Conservation (phyloP, 2,888 invertebrate genomes). For the Caenorhabditis virilis region DNA sequence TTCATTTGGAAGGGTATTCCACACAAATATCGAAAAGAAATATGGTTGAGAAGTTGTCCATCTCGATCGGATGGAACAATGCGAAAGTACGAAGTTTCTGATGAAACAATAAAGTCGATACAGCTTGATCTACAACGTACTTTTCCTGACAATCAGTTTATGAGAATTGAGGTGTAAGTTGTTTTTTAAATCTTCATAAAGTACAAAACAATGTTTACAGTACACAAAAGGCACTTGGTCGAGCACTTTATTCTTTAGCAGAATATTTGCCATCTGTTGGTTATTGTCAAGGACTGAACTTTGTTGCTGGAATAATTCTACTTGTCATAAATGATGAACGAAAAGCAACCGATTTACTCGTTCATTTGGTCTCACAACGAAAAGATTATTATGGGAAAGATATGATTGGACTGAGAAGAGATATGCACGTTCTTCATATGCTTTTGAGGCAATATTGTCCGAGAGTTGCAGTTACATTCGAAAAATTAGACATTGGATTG, state of each 20-base stretch:
- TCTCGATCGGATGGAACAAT: constrained; percentile 16
- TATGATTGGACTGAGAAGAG: constrained; percentile 48
- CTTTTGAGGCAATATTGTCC: constrained; percentile 39
- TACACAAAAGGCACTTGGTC: constrained; percentile 34
- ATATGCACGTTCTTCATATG: constrained; percentile 43
- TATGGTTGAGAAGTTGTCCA: constrained; percentile 51
- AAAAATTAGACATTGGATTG: constrained; percentile 42
- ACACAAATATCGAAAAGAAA: constrained; percentile 39
- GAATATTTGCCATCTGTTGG: constrained; percentile 48
- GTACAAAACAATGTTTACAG: constrained; percentile 8
- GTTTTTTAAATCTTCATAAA: neutral
- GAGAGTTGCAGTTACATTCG: constrained; percentile 22
- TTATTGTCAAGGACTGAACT: constrained; percentile 55
- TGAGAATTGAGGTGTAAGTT: constrained; percentile 14
- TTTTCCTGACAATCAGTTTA: constrained; percentile 47
- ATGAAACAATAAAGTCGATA: constrained; percentile 43
- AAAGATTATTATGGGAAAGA: constrained; percentile 39
- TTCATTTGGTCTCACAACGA: constrained; percentile 41
- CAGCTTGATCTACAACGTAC: constrained; percentile 50
- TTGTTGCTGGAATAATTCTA: constrained; percentile 46
- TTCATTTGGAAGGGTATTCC: constrained; percentile 54
- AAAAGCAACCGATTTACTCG: constrained; percentile 42
- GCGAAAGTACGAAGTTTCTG: constrained; percentile 29
- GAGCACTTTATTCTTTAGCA: constrained; percentile 43
- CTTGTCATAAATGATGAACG: constrained; percentile 43